These are phyloP conservation scores for Pelvicachromis taeniatus DNA, from an alignment of 2,113 vertebrate species.

Conservation along the genomic window DNA sequence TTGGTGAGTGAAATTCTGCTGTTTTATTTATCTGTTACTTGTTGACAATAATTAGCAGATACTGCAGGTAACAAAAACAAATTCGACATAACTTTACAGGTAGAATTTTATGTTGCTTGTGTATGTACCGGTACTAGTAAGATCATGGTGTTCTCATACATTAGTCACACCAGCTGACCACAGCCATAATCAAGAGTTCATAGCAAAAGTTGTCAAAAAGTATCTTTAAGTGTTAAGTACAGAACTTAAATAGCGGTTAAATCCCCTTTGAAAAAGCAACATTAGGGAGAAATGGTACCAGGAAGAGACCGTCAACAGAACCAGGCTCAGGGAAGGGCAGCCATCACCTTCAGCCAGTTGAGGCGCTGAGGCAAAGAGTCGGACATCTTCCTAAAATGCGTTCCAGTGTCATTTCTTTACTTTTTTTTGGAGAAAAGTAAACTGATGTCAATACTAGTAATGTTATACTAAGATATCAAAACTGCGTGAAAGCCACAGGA, in stretches of 20 bases:
- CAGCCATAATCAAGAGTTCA: background rate
- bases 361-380: background rate
- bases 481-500: too few species aligned
- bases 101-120: background rate
- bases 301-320: background rate
- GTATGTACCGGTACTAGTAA: background rate
- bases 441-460: too few species aligned
- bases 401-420: background rate
- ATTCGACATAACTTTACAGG: background rate
- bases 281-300: background rate
- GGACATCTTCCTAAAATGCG: background rate
- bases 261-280: background rate
- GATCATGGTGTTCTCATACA: background rate
- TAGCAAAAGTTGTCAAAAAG: background rate
- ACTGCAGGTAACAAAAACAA: background rate
- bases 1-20: background rate
- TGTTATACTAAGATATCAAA: too few species aligned
- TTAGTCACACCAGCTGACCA: background rate
- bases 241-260: background rate
- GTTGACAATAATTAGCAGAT: background rate
- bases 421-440: background rate
- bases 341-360: background rate
- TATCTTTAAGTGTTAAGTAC: background rate
- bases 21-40: background rate
- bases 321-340: background rate